Base-by-base conservation (phyloP, 2,797 vertebrate species). In the Apogon hyalosoma region DNA sequence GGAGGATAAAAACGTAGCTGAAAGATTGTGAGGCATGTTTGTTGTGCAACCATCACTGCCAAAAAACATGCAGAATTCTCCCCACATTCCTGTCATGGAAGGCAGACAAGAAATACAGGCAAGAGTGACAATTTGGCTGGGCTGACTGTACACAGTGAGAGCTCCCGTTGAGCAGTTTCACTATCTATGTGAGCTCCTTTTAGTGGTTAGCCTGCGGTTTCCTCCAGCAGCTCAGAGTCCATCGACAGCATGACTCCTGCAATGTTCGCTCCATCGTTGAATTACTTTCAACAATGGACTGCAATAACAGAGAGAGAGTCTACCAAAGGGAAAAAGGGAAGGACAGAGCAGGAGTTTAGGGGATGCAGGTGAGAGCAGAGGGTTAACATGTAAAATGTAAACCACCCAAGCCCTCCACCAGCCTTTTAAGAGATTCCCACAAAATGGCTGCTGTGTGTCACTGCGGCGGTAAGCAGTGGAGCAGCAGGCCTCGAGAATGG, bases 401-500 rank as follows among this genome's bases (percentile, higher is more conserved):
- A 74, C 58, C 48, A 65, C 50, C 65, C 51, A 71, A 82, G 52
- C 41, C 60, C 65, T 80, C 55, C 49, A 73, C 73, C 47, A 54
- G 69, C 54, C 71, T 79, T 84, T 83, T 69, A 56, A 82, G 78
- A 77, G 65, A 57, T 85, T 82, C 75, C 78, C 82, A 79, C 86
- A 92, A 92, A 92, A 92, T 91, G 88, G 85, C 87, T 79, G 87
- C 83, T 80, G 86, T 88, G 88, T 88, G 85, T 84, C 60, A 28
- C 60, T 66, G 82, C 12, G 62, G 77, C 47, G 28, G 67, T 7
- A 33, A 77, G 81, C 57, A 53, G 77, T n/a, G 50, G 69, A 70
- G 86, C 68, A 16, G 70, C 51, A 14, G 65, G 70, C 69, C 73
- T 77, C 48, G 51, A 91, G 89, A 91, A 89, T 85, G 82, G 88